phyloP scores from a whole-genome alignment of 2,888 invertebrate genomes.

The Teleiodes luculella region DNA sequence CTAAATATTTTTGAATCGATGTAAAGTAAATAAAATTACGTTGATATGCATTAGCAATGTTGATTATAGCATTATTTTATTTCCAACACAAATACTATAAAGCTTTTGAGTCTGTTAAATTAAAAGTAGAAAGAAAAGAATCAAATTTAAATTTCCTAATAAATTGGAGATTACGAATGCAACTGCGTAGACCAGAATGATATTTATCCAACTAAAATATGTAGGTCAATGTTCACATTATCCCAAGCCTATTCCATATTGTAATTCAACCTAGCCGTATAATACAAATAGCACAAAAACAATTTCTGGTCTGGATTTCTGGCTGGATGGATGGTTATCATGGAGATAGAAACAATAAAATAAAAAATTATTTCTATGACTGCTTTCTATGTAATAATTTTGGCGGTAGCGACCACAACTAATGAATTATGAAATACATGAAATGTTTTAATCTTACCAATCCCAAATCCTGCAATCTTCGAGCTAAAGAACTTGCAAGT shows the following conservation, averaged over 20 bases:
- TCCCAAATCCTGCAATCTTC: conserved; percentile 84
- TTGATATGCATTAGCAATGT: too few relatives aligned
- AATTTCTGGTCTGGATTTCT: too few relatives aligned
- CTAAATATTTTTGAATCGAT: too few relatives aligned
- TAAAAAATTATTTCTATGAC: too few relatives aligned
- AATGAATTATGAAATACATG: conserved; percentile 17
- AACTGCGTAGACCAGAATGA: not conserved
- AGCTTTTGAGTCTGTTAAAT: not conserved
- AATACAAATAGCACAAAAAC: conserved; percentile 37
- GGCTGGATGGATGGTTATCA: too few relatives aligned
- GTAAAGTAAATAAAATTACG: too few relatives aligned
- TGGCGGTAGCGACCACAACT: conserved; percentile 46
- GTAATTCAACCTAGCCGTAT: not conserved
- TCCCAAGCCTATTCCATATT: not conserved
- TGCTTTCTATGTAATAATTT: conserved; percentile 27
- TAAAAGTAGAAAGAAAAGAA: not conserved
- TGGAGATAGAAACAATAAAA: too few relatives aligned
- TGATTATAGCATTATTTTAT: not conserved
- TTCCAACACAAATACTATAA: not conserved
- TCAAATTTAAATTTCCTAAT: not conserved
- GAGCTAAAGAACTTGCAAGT: conserved; percentile 81
- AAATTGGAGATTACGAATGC: conserved; percentile 50
- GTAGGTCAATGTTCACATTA: not conserved
- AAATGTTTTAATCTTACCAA: conserved; percentile 76
- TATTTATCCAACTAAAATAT: conserved; percentile 37